Percentiles rank a stretch among this genome's conserved stretches.
phyloP scores from a whole-genome alignment of 1,140 invertebrate species.

The Mizuhopecten yessoensis region DNA sequence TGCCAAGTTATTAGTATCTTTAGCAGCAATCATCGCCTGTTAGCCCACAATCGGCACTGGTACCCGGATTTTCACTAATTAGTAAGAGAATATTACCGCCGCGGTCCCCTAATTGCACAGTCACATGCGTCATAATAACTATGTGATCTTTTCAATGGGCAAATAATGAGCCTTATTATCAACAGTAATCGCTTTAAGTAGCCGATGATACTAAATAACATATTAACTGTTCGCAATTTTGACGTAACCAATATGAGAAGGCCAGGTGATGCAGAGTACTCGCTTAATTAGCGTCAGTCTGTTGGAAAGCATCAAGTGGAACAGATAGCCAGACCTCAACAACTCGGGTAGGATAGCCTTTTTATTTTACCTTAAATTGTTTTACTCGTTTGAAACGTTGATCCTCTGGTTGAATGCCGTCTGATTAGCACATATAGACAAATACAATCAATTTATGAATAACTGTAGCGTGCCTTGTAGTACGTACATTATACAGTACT shows the following conservation, averaged over 20 bases:
- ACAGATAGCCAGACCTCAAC: no score
- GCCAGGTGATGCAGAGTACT: not conserved
- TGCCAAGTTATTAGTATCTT: no score
- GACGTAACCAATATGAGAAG: not conserved
- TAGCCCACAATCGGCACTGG: no score
- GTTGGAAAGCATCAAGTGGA: not conserved
- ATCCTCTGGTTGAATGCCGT: no score
- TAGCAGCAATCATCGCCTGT: no score
- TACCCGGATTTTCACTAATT: not conserved
- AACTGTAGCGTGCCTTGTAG: no score
- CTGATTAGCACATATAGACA: no score
- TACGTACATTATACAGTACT: no score
- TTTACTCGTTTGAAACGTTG: no score
- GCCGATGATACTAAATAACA: not conserved
- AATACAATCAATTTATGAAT: no score
- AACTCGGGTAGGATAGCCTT: no score
- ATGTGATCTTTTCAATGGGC: not conserved
- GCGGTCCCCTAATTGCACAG: not conserved
- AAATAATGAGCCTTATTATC: not conserved
- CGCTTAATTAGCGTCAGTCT: not conserved
- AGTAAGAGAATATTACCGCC: not conserved
- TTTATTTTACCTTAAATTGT: no score
- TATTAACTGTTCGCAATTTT: not conserved
- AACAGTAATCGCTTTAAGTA: not conserved
- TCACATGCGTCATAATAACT: not conserved